Base-by-base conservation (phyloP, 2,113 vertebrate species). In the Castor canadensis region DNA sequence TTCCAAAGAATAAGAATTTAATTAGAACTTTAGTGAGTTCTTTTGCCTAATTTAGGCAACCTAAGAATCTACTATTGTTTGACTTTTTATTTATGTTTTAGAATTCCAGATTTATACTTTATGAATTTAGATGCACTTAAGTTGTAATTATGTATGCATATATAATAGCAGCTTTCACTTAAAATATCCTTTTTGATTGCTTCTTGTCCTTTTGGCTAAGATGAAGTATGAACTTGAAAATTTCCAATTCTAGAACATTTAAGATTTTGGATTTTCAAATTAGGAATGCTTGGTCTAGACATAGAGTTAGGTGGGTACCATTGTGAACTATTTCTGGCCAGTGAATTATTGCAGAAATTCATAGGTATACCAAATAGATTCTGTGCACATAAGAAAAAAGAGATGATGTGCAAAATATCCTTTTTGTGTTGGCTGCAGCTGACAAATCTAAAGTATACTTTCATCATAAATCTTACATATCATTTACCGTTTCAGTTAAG, bases 371-470 rank as follows among this genome's bases (percentile, higher is more conserved):
- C n/a, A n/a, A n/a, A n/a, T n/a, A n/a, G n/a, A n/a, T n/a, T n/a
- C n/a, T n/a, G n/a, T n/a, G n/a, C n/a, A n/a, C n/a, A n/a, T n/a
- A n/a, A n/a, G n/a, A n/a, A n/a, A n/a, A n/a, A n/a, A n/a, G n/a
- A n/a, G n/a, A n/a, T n/a, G n/a, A n/a, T n/a, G n/a, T n/a, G n/a
- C n/a, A n/a, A n/a, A 98, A 94, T 97, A 81, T 94, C 91, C 58
- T 95, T 97, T 98, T 97, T 98, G 96, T 94, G 95, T 96, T 98
- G 96, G 66, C 96, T 93, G 89, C 95, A 98, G 96, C 97, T 98
- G 95, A 97, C 80, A 93, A 97, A 93, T 95, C 89, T 96, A 96
- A 97, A 97, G 97, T 98, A 96, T 96, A 96, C 58, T 97, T 81
- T 85, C 2, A 87, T 98, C 97, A 93, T 87, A 58, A 81, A 40